A percentile compares a stretch with the other conserved stretches of the same genome.
phyloP scores from a whole-genome alignment of 1,140 invertebrate species.

The Lepidurus arcticus region DNA sequence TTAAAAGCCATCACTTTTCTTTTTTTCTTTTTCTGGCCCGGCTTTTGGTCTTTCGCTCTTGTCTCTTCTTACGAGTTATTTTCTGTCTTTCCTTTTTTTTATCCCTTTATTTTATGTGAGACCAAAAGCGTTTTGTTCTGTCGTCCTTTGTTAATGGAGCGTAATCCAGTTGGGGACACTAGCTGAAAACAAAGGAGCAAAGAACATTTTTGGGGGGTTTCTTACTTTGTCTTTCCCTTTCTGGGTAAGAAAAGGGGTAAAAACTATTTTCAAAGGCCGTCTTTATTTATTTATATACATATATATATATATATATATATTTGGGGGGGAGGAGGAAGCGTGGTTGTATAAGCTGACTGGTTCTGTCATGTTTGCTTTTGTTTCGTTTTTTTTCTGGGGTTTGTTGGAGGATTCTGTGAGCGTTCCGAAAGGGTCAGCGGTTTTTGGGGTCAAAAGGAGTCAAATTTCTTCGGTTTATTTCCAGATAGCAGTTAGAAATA shows the following conservation, averaged over 20 bases:
- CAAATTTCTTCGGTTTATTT: background rate
- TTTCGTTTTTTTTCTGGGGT: background rate
- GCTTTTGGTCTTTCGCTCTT: background rate
- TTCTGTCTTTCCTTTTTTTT: background rate
- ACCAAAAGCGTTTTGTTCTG: background rate
- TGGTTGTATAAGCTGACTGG: background rate
- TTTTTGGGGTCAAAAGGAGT: background rate
- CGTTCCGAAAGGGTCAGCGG: background rate
- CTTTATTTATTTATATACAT: background rate
- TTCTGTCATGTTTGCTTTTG: background rate
- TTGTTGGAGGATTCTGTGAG: background rate
- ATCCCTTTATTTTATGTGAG: background rate
- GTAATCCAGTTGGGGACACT: background rate
- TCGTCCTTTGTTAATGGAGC: slow-evolving; percentile 1
- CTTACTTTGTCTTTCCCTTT: background rate
- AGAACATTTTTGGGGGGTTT: no score
- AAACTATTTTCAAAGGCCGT: background rate
- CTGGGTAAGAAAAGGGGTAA: background rate
- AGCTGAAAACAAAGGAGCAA: background rate
- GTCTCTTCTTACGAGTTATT: background rate
- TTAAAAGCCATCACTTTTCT: background rate
- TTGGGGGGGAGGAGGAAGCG: background rate
- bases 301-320: background rate
- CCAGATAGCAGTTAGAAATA: background rate
- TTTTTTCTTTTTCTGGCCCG: background rate